Percentiles rank a stretch among this genome's conserved stretches.
Evolutionary conservation across 2,888 invertebrate genomes (phyloP).

Genomic region (Xanthorhoe designata): DNA sequence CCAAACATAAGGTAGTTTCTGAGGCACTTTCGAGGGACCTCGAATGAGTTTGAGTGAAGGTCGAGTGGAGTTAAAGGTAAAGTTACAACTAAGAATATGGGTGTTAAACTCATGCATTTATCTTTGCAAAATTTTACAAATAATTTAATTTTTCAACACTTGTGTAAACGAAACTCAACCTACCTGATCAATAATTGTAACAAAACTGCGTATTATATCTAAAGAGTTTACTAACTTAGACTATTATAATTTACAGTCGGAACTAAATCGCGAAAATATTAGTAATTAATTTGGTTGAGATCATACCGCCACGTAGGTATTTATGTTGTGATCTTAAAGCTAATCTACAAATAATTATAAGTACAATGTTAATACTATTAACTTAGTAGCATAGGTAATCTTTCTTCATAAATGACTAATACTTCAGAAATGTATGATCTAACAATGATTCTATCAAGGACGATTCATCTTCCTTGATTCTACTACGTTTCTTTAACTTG

Average conservation of each 20-base stretch:
- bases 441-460: too few relatives aligned
- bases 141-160: conserved; percentile 8
- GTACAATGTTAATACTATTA: background rate
- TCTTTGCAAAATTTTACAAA: background rate
- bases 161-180: conserved; percentile 14
- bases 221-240: background rate
- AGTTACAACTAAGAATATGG: too few relatives aligned
- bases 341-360: background rate
- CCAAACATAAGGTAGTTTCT: too few relatives aligned
- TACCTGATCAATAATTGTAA: conserved; percentile 3
- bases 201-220: background rate
- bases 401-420: background rate
- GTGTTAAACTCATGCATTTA: background rate
- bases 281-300: background rate
- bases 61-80: too few relatives aligned
- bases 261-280: background rate
- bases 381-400: background rate
- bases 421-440: background rate
- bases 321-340: background rate
- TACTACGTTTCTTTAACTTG: background rate
- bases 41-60: too few relatives aligned
- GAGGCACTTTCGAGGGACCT: too few relatives aligned
- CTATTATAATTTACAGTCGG: background rate
- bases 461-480: background rate
- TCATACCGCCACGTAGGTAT: background rate